These are phyloP conservation scores for Leptosomus discolor DNA, from an alignment of 2,113 vertebrate genomes.

Conservation along the genomic window DNA sequence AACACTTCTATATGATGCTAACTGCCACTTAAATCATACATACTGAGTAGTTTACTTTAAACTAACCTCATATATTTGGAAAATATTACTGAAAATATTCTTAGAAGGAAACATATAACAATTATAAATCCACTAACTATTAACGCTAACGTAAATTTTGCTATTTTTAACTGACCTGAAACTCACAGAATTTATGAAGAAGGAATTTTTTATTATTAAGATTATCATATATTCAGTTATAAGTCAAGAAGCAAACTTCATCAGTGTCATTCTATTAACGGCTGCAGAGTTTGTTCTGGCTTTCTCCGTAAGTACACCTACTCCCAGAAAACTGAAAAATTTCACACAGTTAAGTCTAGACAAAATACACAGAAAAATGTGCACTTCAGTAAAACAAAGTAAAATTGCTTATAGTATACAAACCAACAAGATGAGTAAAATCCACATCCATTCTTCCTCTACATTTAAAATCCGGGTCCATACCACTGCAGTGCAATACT, in stretches of 20 bases:
- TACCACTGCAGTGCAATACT: constrained; percentile 90
- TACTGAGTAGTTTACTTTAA: neutral
- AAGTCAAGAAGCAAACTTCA: neutral
- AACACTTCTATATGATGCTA: neutral
- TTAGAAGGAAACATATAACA: neutral
- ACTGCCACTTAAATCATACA: neutral
- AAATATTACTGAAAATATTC: neutral
- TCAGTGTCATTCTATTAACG: neutral
- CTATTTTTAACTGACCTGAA: neutral
- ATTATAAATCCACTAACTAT: neutral
- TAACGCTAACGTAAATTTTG: neutral
- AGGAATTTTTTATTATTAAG: neutral
- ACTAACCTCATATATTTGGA: neutral
- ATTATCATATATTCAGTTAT: rapidly evolving
- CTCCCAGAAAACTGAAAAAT: neutral
- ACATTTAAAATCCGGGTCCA: constrained; percentile 94
- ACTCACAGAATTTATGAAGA: neutral
- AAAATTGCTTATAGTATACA: neutral
- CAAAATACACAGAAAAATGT: neutral
- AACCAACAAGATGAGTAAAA: constrained; percentile 91
- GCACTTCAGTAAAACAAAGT: neutral
- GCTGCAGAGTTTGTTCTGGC: neutral
- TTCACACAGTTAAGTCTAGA: neutral
- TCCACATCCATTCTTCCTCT: constrained; percentile 90
- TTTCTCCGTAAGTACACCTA: neutral